Conservation (phyloP, 2,888 invertebrate species). For the Phengaris alcon region DNA sequence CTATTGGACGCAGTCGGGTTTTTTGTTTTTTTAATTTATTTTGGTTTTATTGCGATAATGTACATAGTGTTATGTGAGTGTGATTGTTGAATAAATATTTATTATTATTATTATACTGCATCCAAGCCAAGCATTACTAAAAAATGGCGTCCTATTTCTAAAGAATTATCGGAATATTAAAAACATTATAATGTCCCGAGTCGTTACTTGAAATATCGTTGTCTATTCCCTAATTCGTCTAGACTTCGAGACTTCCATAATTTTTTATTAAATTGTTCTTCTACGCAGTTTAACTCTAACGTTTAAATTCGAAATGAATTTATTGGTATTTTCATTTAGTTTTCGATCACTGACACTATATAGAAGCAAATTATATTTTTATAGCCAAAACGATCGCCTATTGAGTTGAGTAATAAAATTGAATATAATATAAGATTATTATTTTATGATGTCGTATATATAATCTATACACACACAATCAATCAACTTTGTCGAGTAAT, state of each 20-base stretch:
- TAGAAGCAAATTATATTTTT: background rate
- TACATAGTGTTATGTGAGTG: too few relatives aligned
- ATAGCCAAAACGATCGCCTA: too few relatives aligned
- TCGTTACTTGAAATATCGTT: background rate
- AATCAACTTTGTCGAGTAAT: too few relatives aligned
- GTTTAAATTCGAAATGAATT: background rate
- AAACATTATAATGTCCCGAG: background rate
- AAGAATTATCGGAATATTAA: background rate
- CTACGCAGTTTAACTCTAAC: background rate
- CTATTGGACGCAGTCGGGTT: too few relatives aligned
- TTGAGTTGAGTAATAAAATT: too few relatives aligned
- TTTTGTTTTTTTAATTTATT: too few relatives aligned
- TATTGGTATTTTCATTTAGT: background rate
- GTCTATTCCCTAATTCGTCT: background rate
- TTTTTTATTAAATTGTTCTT: slow-evolving; percentile 9
- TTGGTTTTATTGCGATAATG: too few relatives aligned
- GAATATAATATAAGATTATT: too few relatives aligned
- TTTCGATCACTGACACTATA: background rate
- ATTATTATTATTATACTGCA: too few relatives aligned
- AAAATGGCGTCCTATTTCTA: background rate
- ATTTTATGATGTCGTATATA: too few relatives aligned
- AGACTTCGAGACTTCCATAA: slow-evolving; percentile 16
- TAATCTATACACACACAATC: too few relatives aligned
- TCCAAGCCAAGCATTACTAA: background rate
- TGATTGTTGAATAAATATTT: too few relatives aligned